Conservation (phyloP, 2,888 invertebrate species). For the Erebia aethiops region DNA sequence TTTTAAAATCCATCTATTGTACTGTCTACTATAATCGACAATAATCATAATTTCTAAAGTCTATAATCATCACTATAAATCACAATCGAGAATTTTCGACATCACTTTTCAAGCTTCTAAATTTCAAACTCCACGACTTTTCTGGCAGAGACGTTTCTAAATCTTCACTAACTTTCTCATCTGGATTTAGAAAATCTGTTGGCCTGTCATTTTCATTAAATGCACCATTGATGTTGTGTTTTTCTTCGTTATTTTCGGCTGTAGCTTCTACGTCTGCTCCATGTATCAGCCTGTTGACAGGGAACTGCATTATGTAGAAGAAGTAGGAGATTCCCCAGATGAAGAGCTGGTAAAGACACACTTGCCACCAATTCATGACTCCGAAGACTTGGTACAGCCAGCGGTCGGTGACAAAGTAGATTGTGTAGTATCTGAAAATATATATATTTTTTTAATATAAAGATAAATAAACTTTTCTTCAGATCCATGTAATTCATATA, state of each 20-base stretch:
- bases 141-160: slow-evolving; percentile 30
- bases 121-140: slow-evolving; percentile 55
- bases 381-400: slow-evolving; percentile 81
- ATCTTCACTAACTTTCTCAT: slow-evolving; percentile 35
- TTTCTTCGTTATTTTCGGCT: slow-evolving; percentile 18
- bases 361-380: slow-evolving; percentile 79
- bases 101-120: slow-evolving; percentile 49
- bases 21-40: not conserved
- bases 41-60: not conserved
- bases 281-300: slow-evolving; percentile 68
- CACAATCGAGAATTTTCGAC: slow-evolving; percentile 64
- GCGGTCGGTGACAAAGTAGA: slow-evolving; percentile 70
- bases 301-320: slow-evolving; percentile 68
- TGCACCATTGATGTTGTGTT: slow-evolving; percentile 20
- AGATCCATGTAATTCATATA: no score
- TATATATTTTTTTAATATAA: not conserved
- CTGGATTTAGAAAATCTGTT: not conserved
- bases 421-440: slow-evolving; percentile 64
- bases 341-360: slow-evolving; percentile 63
- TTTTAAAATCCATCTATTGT: not conserved
- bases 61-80: slow-evolving; percentile 31
- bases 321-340: slow-evolving; percentile 63
- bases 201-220: slow-evolving; percentile 1
- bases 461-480: no score
- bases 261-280: slow-evolving; percentile 37